phyloP scores from a whole-genome alignment of 2,888 invertebrate species.

The Philereme vetulata region DNA sequence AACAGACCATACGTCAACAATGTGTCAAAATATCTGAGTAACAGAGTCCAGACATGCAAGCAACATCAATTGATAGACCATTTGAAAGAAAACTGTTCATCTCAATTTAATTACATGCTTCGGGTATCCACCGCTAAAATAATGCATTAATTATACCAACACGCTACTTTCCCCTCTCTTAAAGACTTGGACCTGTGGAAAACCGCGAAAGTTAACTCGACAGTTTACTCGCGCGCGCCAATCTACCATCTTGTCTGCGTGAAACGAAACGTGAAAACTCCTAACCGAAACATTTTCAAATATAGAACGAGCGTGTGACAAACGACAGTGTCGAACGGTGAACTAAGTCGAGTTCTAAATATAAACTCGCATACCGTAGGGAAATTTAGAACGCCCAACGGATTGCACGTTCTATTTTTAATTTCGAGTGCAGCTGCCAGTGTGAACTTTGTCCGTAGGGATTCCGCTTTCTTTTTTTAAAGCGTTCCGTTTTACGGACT shows the following conservation, averaged over 20 bases:
- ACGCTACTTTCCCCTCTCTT: conserved; percentile 76
- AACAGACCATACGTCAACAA: conserved; percentile 16
- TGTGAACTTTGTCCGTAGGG: conserved; percentile 74
- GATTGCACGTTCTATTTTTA: conserved; percentile 77
- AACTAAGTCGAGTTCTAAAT: conserved; percentile 78
- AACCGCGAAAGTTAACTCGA: conserved; percentile 72
- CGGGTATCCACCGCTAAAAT: conserved; percentile 60
- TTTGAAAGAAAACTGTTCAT: conserved; percentile 33
- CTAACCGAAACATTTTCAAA: conserved; percentile 44
- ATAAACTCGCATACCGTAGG: conserved; percentile 75
- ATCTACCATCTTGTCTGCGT: conserved; percentile 48
- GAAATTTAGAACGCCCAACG: conserved; percentile 80
- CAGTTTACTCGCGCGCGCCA: conserved; percentile 57
- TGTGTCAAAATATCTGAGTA: conserved; percentile 23
- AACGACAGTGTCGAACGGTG: conserved; percentile 75
- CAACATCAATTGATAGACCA: conserved; percentile 18
- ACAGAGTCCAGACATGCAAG: conserved; percentile 16
- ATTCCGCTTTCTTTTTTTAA: conserved; percentile 60
- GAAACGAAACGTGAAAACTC: conserved; percentile 49
- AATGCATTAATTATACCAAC: conserved; percentile 70
- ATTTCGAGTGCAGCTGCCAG: conserved; percentile 76
- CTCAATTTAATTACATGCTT: conserved; percentile 57
- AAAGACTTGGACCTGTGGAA: conserved; percentile 57
- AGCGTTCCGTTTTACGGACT: conserved; percentile 49
- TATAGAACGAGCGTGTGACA: conserved; percentile 74